Evolutionary conservation across 2,888 invertebrate genomes (phyloP), one percentile per base, ranked within the genome.

Genomic region (Tubulanus polymorphus): DNA sequence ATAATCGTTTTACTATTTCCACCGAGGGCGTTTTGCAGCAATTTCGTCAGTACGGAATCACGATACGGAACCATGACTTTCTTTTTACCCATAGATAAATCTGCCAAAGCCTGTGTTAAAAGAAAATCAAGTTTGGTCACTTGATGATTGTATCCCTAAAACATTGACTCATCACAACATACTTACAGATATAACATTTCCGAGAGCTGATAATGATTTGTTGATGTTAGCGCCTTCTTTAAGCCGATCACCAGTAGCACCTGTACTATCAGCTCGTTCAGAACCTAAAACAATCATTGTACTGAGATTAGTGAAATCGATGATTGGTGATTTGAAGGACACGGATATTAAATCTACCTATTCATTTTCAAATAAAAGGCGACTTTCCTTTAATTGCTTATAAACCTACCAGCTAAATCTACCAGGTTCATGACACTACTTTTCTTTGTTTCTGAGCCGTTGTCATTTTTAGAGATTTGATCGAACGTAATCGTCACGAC

Each of bases 201-300:
- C 79, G 0, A 79, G 69, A 6, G 79, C 78, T 20, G 79, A 79
- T 18, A 79, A 63, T 12, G 79, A 79, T 59, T 74, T 75, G 65
- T 79, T 79, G 62, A 79, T 79, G 60, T 79, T 79, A 51, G 79
- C 79, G 26, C 79, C 79, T 62, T 79, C 79, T 57, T 79, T 79
- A 37, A 79, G 62, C 28, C 79, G 61, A 64, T 79, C 79, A 5
- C 79, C 79, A 20, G 78, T 79, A 15, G 79, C 79, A 5, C 79
- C 79, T 23, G 79, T 79, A 57, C 76, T 78, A 60, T 79, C 79
- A 18, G 78, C 79, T 56, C 79, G 63, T 65, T 79, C 79, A 46
- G 79, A 79, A 32, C 79, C 78, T 75, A 56, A 1, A 58, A 49
- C 2, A 47, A n/a, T n/a, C n/a, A n/a, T n/a, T n/a, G n/a, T n/a